A percentile compares a stretch with the other conserved stretches of the same genome.
These are phyloP conservation scores for Portunus trituberculatus DNA, from an alignment of 1,140 invertebrate species.

Conservation along the genomic window DNA sequence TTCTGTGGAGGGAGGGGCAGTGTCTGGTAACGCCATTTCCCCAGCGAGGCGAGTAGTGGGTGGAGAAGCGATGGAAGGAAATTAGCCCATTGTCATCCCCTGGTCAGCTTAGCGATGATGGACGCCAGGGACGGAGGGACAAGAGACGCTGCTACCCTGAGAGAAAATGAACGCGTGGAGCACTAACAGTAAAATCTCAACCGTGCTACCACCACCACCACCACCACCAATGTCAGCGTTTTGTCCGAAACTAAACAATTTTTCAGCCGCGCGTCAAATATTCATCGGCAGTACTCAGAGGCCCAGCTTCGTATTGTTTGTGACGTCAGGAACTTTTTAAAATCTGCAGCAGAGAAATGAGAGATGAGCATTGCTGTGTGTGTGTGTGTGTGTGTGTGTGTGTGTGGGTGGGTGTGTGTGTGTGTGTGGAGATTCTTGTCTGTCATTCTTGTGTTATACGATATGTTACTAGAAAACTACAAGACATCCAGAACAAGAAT, in stretches of 20 bases:
- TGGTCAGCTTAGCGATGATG: not conserved
- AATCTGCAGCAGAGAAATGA: too few relatives aligned
- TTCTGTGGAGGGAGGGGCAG: not conserved
- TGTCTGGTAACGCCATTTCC: not conserved
- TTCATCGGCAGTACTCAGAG: too few relatives aligned
- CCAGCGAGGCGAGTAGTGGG: not conserved
- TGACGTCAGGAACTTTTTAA: not conserved
- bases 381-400: too few relatives aligned
- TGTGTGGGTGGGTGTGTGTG: too few relatives aligned
- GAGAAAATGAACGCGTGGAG: not conserved
- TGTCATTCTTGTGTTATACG: too few relatives aligned
- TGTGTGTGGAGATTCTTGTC: too few relatives aligned
- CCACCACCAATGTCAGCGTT: not conserved
- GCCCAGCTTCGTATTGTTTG: not conserved
- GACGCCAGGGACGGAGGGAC: not conserved
- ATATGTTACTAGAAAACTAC: too few relatives aligned
- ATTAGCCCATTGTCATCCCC: conserved; percentile 20
- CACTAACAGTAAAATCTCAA: not conserved
- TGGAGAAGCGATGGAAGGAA: not conserved
- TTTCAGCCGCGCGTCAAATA: not conserved
- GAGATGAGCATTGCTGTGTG: too few relatives aligned
- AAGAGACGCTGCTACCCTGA: too few relatives aligned
- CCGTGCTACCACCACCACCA: not conserved
- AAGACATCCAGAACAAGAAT: too few relatives aligned
- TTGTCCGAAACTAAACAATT: not conserved